Percentiles rank a stretch among this genome's conserved stretches.
These are phyloP conservation scores for Channallabes apus DNA, from an alignment of 2,797 vertebrate genomes.

Conservation along the genomic window DNA sequence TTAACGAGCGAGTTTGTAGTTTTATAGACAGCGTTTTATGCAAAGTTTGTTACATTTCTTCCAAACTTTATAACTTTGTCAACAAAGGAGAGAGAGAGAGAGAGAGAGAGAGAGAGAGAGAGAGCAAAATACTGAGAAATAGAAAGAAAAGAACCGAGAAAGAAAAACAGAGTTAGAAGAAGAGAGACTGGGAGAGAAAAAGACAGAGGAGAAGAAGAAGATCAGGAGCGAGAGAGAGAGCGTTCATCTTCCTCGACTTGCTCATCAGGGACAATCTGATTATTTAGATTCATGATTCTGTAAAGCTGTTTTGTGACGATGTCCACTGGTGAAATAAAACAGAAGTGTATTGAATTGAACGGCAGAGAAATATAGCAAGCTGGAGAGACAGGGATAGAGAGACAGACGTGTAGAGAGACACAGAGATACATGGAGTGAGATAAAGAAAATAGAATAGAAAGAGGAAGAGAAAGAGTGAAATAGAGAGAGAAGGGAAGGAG, in stretches of 20 bases:
- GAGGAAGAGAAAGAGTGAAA: constrained; percentile 53
- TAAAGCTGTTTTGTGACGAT: too few relatives aligned
- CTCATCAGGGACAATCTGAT: too few relatives aligned
- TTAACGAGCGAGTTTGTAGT: not conserved
- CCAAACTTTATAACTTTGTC: not conserved
- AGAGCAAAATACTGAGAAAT: constrained; percentile 45
- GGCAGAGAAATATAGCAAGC: too few relatives aligned
- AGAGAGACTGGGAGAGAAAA: not conserved
- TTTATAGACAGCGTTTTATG: constrained; percentile 1
- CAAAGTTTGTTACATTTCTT: not conserved
- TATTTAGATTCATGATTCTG: too few relatives aligned
- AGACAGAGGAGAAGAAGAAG: constrained; percentile 32
- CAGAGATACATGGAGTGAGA: constrained; percentile 23
- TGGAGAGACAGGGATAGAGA: not conserved
- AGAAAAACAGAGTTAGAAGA: not conserved
- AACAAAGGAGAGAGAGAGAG: constrained; percentile 28
- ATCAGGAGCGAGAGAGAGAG: constrained; percentile 33
- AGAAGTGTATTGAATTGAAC: too few relatives aligned
- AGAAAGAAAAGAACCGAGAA: constrained; percentile 48
- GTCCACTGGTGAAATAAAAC: too few relatives aligned
- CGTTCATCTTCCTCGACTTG: too few relatives aligned
- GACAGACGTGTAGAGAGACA: constrained; percentile 11
- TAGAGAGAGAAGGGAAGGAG: not conserved
- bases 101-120: constrained; percentile 49
- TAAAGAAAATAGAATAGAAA: constrained; percentile 39